Evolutionary conservation across 2,797 vertebrate genomes (phyloP), one percentile per base, ranked within the genome.

Genomic region (Malacoctenus gilli): DNA sequence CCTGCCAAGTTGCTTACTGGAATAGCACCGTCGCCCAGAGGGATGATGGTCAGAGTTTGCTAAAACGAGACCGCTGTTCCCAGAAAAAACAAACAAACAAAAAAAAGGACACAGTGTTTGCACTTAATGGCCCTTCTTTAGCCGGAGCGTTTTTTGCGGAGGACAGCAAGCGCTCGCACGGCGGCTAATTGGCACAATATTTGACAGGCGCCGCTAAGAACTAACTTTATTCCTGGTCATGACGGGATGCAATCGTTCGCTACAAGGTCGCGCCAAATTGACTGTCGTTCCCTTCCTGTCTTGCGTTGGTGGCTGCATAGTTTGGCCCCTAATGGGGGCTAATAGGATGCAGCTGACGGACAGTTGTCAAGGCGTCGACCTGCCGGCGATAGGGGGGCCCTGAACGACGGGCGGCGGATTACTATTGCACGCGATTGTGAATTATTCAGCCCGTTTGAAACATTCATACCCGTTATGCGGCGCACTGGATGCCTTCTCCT

Each of bases 241-340:
- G 74, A 64, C 63, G 65, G 57, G 59, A 55, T n/a, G 43, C 36
- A 4, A 46, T 41, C 16, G 52, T 83, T 82, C 66, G 36, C 19
- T 34, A 65, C 68, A 69, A 62, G 73, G 75, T 72, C 73, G 59
- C 73, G 50, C 42, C 44, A 47, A 77, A 87, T 53, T 71, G 38
- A 64, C 47, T 68, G 62, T 43, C 52, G 61, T 48, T 67, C 11
- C 68, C 37, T 69, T 49, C 39, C 54, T 40, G 8, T 58, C 67
- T 49, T 62, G 53, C 64, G 54, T 44, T 65, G 32, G 59, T 51
- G 48, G 37, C 50, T 60, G 54, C 13, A 55, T 49, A 42, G 48
- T 66, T 43, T 51, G n/a, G 32, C 51, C 23, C 37, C 30, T 60
- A 66, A 58, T 74, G 42, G 38, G n/a, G 44, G 55, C 56, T 49